Percentiles rank a stretch among this genome's conserved stretches.
Conservation (phyloP, 1,140 invertebrate species). For the Drosophila eugracilis region DNA sequence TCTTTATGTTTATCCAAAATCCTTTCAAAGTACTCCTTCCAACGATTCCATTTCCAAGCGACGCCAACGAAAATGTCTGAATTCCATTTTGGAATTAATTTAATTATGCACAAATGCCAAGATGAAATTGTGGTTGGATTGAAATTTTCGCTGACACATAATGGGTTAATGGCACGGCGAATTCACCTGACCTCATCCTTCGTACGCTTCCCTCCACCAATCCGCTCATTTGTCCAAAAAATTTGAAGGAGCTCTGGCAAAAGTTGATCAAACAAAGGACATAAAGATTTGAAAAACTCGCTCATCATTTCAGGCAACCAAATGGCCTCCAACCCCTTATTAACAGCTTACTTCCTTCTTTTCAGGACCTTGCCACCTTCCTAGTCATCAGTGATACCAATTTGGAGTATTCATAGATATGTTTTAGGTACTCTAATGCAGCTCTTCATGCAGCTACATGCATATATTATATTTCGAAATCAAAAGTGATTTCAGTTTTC, state of each 20-base stretch:
- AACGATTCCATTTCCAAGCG: conserved; percentile 1
- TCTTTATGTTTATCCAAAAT: conserved; percentile 30
- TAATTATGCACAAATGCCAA: conserved; percentile 65
- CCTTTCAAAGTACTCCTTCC: conserved; percentile 21
- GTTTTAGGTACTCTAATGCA: too few species aligned
- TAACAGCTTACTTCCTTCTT: background rate
- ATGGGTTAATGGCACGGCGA: conserved; percentile 45
- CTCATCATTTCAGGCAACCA: conserved; percentile 52
- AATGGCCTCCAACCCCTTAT: conserved; percentile 22
- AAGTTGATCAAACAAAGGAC: conserved; percentile 74
- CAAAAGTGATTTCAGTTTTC: background rate
- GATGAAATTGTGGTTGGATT: conserved; percentile 61
- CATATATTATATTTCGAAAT: too few species aligned
- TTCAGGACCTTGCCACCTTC: background rate
- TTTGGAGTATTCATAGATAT: too few species aligned
- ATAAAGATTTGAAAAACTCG: conserved; percentile 63
- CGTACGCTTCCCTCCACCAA: too few species aligned
- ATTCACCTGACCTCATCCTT: conserved; percentile 16
- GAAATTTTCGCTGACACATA: conserved; percentile 68
- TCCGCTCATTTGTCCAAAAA: background rate
- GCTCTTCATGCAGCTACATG: too few species aligned
- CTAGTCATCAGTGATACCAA: background rate
- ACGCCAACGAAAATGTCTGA: conserved; percentile 17
- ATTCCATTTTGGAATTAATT: conserved; percentile 66
- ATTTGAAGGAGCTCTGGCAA: background rate